phyloP scores from a whole-genome alignment of 2,888 invertebrate species.

The Yponomeuta cagnagella region DNA sequence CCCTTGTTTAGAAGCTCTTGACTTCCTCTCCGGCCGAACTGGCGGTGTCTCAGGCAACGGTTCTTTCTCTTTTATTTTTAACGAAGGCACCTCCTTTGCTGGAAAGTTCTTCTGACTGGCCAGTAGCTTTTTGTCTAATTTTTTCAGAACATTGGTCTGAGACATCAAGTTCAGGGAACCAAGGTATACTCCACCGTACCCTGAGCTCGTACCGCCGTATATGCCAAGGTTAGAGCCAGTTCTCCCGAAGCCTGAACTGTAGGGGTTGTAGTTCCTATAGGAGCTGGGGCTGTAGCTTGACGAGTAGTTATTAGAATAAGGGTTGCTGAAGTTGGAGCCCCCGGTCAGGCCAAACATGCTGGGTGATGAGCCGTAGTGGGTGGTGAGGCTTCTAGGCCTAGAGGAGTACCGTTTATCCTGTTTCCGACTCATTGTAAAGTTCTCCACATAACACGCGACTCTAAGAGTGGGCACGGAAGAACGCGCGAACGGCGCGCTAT shows the following conservation, averaged over 20 bases:
- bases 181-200: constrained; percentile 81
- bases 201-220: constrained; percentile 79
- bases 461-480: neutral
- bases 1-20: constrained; percentile 35
- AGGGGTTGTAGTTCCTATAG: constrained; percentile 47
- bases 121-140: constrained; percentile 63
- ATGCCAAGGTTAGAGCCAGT: constrained; percentile 57
- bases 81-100: constrained; percentile 57
- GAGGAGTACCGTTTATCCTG: constrained; percentile 54
- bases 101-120: constrained; percentile 71
- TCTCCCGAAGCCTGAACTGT: constrained; percentile 55
- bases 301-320: constrained; percentile 41
- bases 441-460: constrained; percentile 25
- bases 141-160: constrained; percentile 59
- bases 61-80: constrained; percentile 39
- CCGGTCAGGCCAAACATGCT: constrained; percentile 23
- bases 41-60: constrained; percentile 32
- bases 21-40: constrained; percentile 56
- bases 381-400: constrained; percentile 59
- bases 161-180: constrained; percentile 76
- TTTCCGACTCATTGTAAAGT: constrained; percentile 56
- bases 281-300: constrained; percentile 49
- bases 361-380: constrained; percentile 64
- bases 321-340: constrained; percentile 48
- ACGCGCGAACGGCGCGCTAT: constrained; percentile 43